Conservation (phyloP, 2,113 vertebrate species). For the Phodopus roborovskii region DNA sequence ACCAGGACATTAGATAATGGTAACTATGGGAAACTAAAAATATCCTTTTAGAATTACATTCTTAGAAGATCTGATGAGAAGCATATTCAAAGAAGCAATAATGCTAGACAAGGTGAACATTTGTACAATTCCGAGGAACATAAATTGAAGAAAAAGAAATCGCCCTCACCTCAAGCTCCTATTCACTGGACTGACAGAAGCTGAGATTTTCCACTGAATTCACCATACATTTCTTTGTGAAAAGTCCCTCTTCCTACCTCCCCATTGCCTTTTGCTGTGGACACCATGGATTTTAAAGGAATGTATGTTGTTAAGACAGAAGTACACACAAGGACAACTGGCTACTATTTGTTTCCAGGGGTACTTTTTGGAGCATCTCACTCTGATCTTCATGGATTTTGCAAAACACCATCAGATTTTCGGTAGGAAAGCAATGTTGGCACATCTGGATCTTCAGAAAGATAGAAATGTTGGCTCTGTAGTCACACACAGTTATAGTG, state of each 20-base stretch:
- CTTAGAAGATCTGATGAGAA: slow-evolving; percentile 48
- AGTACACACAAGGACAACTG: neutral
- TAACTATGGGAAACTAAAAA: slow-evolving; percentile 20
- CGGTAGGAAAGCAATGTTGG: neutral
- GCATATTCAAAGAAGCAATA: slow-evolving; percentile 41
- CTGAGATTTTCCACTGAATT: neutral
- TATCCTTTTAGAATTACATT: slow-evolving; percentile 24
- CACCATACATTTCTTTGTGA: neutral
- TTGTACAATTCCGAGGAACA: neutral
- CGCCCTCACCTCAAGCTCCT: neutral
- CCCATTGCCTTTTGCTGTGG: neutral
- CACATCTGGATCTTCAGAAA: neutral
- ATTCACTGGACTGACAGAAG: slow-evolving; percentile 31
- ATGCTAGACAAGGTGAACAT: neutral
- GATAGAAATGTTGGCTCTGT: neutral
- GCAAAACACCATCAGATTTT: neutral
- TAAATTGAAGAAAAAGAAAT: neutral
- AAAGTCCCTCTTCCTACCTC: neutral
- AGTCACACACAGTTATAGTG: fast-evolving
- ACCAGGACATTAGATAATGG: slow-evolving; percentile 57
- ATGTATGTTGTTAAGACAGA: neutral
- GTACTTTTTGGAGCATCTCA: neutral
- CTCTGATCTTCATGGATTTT: slow-evolving; percentile 21
- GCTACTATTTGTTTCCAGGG: neutral
- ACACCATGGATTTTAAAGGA: neutral